phyloP scores from a whole-genome alignment of 2,113 vertebrate species.

The Epinephelus moara region DNA sequence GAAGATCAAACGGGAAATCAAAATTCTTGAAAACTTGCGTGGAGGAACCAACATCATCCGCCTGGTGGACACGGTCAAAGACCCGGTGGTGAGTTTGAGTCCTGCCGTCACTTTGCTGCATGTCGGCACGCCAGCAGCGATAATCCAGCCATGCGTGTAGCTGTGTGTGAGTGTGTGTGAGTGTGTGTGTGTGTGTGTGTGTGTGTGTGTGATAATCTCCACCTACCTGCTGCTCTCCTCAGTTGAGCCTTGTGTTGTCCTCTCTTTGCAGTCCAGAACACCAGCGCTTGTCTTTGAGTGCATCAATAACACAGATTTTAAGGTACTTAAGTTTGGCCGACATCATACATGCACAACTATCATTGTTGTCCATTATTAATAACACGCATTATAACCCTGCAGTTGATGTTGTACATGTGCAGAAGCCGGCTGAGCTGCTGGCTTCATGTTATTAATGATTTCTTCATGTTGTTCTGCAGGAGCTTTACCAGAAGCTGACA shows the following conservation, averaged over 20 bases:
- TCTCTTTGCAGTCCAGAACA: conserved; percentile 93
- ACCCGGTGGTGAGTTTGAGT: conserved; percentile 92
- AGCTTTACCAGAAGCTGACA: conserved; percentile 99
- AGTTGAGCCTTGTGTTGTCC: conserved; percentile 63
- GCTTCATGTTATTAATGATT: not conserved
- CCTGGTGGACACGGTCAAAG: conserved; percentile 97
- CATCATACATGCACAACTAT: conserved; percentile 45
- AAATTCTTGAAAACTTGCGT: conserved; percentile 97
- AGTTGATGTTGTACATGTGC: conserved; percentile 1
- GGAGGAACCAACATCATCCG: conserved; percentile 99
- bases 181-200: not conserved
- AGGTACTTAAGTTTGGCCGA: conserved; percentile 85
- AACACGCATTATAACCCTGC: conserved; percentile 38
- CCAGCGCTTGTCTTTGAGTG: conserved; percentile 99
- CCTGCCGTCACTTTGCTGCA: not conserved
- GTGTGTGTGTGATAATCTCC: conserved; percentile 19
- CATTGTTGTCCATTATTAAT: conserved; percentile 59
- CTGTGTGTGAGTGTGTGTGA: not conserved
- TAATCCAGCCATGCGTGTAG: conserved; percentile 47
- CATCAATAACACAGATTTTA: conserved; percentile 99
- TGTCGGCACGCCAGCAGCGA: conserved; percentile 11
- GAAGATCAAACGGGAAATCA: conserved; percentile 99
- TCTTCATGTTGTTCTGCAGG: conserved; percentile 84
- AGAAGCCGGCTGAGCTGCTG: not conserved
- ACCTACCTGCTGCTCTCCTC: conserved; percentile 54